Percentiles rank a stretch among this genome's conserved stretches.
Evolutionary conservation across 2,113 vertebrate genomes (phyloP).

Genomic region (Siniperca chuatsi): DNA sequence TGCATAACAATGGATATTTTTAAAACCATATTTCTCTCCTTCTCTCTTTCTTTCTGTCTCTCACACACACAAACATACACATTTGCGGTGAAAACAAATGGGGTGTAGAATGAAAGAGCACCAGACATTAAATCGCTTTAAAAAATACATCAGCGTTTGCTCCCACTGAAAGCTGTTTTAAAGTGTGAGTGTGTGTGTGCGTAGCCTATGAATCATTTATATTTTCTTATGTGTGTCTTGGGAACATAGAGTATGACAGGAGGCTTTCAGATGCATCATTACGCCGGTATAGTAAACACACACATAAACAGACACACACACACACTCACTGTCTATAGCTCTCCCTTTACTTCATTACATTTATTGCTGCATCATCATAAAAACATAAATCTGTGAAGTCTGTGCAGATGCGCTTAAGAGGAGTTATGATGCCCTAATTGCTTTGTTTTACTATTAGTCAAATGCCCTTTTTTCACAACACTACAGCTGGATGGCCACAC

Average conservation of each 20-base stretch:
- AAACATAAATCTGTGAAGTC: conserved; percentile 12
- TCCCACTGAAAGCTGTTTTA: conserved; percentile 23
- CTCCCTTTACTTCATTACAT: conserved; percentile 28
- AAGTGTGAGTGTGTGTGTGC: conserved; percentile 13
- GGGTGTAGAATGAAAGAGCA: not conserved
- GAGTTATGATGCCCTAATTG: conserved; percentile 33
- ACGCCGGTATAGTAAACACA: conserved; percentile 33
- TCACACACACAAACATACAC: not conserved
- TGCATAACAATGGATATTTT: conserved; percentile 53
- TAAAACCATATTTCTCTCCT: conserved; percentile 13
- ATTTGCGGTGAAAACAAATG: not conserved
- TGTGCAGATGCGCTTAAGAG: conserved; percentile 2
- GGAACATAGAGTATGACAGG: conserved; percentile 40
- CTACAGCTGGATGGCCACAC: conserved; percentile 16
- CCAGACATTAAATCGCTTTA: not conserved
- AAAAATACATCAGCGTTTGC: conserved; percentile 14
- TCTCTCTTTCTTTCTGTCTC: not conserved
- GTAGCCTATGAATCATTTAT: conserved; percentile 60
- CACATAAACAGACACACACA: not conserved
- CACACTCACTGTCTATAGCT: not conserved
- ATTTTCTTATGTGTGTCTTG: conserved; percentile 58
- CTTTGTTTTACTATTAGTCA: conserved; percentile 41
- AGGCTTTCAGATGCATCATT: conserved; percentile 62
- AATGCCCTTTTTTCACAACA: conserved; percentile 39
- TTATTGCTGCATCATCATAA: conserved; percentile 36